Conservation (phyloP, 2,888 invertebrate genomes). For the Synergus itoensis region DNA sequence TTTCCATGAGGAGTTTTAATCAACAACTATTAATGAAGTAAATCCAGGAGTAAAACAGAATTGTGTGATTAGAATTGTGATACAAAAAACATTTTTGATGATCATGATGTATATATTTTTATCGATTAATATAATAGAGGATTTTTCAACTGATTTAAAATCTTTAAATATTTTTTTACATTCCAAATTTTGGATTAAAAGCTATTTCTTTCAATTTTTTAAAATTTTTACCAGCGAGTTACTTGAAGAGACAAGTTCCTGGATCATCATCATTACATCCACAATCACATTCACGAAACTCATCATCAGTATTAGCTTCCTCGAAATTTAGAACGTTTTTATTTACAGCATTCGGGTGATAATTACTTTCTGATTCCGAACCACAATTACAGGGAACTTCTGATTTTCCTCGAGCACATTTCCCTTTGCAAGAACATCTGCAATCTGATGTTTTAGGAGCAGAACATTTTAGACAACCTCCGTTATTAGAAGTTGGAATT, state of each 20-base stretch:
- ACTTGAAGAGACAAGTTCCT: slow-evolving; percentile 3
- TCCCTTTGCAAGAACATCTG: slow-evolving; percentile 59
- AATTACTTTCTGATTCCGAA: slow-evolving; percentile 46
- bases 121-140: not conserved
- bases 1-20: slow-evolving; percentile 75
- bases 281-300: slow-evolving; percentile 63
- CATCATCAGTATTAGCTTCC: slow-evolving; percentile 61
- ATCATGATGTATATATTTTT: not conserved
- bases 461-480: not conserved
- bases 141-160: not conserved
- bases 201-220: not conserved
- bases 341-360: slow-evolving; percentile 46
- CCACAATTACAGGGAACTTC: slow-evolving; percentile 59
- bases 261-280: slow-evolving; percentile 41
- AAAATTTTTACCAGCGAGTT: not conserved
- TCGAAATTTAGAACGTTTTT: slow-evolving; percentile 31
- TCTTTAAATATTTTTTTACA: too few species aligned
- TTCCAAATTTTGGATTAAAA: not conserved
- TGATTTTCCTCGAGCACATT: slow-evolving; percentile 54
- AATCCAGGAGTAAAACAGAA: not conserved
- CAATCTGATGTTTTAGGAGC: slow-evolving; percentile 38
- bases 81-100: not conserved
- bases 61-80: not conserved
- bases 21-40: slow-evolving; percentile 38
- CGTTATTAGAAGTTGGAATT: not conserved